Percentiles rank a stretch among this genome's conserved stretches.
These are phyloP conservation scores for Aythya baeri DNA, from an alignment of 2,113 vertebrate genomes.

Conservation along the genomic window DNA sequence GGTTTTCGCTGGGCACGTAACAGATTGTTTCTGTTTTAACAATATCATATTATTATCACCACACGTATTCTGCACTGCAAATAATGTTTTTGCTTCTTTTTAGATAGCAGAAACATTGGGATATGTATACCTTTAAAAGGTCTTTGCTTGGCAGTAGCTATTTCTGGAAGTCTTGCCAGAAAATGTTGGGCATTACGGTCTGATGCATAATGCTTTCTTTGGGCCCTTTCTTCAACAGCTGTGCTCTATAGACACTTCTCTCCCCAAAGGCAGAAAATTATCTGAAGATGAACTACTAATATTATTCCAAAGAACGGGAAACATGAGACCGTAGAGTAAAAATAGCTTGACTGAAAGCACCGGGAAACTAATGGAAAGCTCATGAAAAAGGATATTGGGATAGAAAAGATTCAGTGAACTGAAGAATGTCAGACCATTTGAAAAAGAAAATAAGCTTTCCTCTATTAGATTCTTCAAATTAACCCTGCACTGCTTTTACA, in stretches of 20 bases:
- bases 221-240: not conserved
- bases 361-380: not conserved
- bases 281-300: not conserved
- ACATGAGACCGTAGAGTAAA: not conserved
- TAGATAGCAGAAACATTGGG: not conserved
- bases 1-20: not conserved
- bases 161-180: not conserved
- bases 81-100: not conserved
- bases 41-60: not conserved
- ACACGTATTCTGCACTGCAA: not conserved
- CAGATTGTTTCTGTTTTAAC: not conserved
- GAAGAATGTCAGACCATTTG: not conserved
- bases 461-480: not conserved
- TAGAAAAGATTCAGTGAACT: not conserved
- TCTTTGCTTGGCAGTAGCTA: not conserved
- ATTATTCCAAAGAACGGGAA: conserved; percentile 3
- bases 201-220: not conserved
- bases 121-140: not conserved
- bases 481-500: not conserved
- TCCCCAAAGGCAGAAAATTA: not conserved
- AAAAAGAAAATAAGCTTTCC: not conserved
- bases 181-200: not conserved
- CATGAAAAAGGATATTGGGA: not conserved
- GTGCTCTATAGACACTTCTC: not conserved
- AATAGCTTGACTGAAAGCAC: not conserved